Evolutionary conservation across 2,888 invertebrate species (phyloP).

Genomic region (Bugulina stolonifera): DNA sequence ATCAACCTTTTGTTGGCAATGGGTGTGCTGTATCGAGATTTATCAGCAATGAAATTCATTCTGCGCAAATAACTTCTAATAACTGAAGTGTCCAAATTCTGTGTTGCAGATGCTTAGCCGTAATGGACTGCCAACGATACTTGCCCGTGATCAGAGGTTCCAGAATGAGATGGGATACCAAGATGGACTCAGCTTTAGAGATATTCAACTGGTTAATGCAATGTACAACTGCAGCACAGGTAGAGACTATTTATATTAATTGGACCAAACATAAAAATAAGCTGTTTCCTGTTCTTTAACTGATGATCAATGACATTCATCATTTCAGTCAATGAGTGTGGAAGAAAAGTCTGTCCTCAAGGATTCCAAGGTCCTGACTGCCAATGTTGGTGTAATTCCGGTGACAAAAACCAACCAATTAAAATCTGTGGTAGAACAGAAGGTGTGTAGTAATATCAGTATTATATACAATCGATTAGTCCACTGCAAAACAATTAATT

Average conservation of each 20-base stretch:
- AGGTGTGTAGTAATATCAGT: no score
- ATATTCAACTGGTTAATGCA: conserved; percentile 36
- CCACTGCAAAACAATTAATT: no score
- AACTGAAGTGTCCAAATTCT: no score
- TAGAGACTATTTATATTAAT: conserved; percentile 2
- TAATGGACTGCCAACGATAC: conserved; percentile 30
- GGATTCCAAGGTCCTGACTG: conserved; percentile 13
- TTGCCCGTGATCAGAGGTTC: conserved; percentile 26
- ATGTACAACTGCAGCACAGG: conserved; percentile 37
- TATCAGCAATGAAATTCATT: no score
- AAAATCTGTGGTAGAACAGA: neutral
- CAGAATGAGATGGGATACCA: conserved; percentile 29
- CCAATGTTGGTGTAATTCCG: conserved; percentile 14
- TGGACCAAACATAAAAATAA: no score
- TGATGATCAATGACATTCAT: neutral
- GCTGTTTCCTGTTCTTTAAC: neutral
- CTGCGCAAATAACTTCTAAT: no score
- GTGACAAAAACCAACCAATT: neutral
- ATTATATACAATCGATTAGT: no score
- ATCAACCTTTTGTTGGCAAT: neutral
- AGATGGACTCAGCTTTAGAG: conserved; percentile 35
- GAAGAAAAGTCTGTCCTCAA: neutral
- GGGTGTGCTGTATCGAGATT: no score
- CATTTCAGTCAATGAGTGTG: conserved; percentile 1
- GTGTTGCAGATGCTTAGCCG: conserved; percentile 29